Base-by-base conservation (phyloP, 92 coral and sea anemone species). In the Isaurus tuberculatus region DNA sequence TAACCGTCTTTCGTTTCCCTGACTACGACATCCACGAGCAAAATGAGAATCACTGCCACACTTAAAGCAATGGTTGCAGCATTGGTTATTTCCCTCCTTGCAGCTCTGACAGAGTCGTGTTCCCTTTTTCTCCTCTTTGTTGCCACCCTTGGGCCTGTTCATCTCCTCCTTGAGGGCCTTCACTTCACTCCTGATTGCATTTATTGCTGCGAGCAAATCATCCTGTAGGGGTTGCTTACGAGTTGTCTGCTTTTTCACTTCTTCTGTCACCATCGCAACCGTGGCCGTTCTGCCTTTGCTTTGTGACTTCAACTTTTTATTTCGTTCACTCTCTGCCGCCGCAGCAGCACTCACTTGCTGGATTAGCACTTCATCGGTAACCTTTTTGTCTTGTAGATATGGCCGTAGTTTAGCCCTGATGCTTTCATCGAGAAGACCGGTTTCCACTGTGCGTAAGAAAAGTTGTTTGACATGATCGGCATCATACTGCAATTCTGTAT, bases 41-140 rank as follows among this genome's bases (percentile, higher is more conserved):
- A 65, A 83, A 60, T 86, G 92, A 42, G 72, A 83, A 49, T 86
- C 91, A 51, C 89, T 79, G 5, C 92, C 95, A 84, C 95, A 92
- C 77, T 75, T 89, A 58, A 92, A 92, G 31, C 92, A 92, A 71
- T 92, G 91, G 72, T 64, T 29, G 78, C 91, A 86, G 65, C 79
- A 46, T 20, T 75, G 77, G 23, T 55, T 58, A 17, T 74, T 79
- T 4, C 40, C 88, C 15, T 61, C 85, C 16, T 79, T 57, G 79
- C 90, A 90, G 1, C 40, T 9, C 53, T 73, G 49, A 69, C 93
- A 90, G 51, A 73, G 87, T 58, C 48, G 32, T 43, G 81, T 80
- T 79, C 77, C 26, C 20, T 27, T 73, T 58, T 48, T 65, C 65
- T 72, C 43, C 29, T 14, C 89, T 70, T 44, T 73, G 55, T 48